A percentile compares a stretch with the other conserved stretches of the same genome.
phyloP scores from a whole-genome alignment of 2,797 vertebrate genomes.

The Poeciliopsis presidionis region DNA sequence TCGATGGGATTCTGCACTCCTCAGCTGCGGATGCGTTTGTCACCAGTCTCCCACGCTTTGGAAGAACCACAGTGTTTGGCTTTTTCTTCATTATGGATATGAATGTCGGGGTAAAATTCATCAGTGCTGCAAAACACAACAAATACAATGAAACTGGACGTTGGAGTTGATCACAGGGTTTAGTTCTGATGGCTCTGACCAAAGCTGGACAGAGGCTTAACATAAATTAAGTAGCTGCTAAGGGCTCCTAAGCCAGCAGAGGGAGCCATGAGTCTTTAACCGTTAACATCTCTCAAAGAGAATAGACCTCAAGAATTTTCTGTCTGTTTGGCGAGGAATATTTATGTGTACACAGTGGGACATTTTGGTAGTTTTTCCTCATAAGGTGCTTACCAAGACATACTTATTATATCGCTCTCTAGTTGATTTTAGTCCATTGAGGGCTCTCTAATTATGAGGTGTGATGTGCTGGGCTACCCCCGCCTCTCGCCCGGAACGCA shows the following conservation, averaged over 20 bases:
- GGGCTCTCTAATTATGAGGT: neutral
- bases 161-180: neutral
- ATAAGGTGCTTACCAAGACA: neutral
- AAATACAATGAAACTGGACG: neutral
- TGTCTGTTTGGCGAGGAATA: no score
- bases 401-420: neutral
- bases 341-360: neutral
- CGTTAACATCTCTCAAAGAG: neutral
- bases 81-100: slow-evolving; percentile 67
- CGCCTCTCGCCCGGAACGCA: no score
- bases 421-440: neutral
- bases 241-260: neutral
- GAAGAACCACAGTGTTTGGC: slow-evolving; percentile 37
- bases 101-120: slow-evolving; percentile 4
- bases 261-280: neutral
- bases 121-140: slow-evolving; percentile 39
- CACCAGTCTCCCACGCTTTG: slow-evolving; percentile 52
- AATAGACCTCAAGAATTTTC: neutral
- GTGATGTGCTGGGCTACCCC: neutral
- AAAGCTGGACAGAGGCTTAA: neutral
- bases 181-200: neutral
- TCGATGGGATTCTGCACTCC: neutral
- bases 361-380: neutral
- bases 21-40: slow-evolving; percentile 8
- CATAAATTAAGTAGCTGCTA: neutral